Percentiles rank a stretch among this genome's conserved stretches.
Conservation (phyloP, 1,140 invertebrate genomes). For the Trissolcus basalis region DNA sequence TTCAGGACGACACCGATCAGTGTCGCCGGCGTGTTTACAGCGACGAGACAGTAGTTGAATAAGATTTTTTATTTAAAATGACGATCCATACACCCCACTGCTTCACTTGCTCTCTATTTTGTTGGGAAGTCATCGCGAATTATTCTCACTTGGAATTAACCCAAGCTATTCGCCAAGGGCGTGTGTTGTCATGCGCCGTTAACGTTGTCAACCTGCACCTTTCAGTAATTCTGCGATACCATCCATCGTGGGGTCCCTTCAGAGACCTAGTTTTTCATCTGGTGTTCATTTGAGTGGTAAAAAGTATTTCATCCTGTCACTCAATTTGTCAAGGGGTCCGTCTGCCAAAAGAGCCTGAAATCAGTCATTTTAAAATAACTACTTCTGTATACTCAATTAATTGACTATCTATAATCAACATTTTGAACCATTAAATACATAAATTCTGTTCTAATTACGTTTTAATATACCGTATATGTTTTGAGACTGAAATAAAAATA, state of each 20-base stretch:
- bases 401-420: too few species aligned
- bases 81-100: too few species aligned
- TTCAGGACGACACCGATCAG: slow-evolving; percentile 7
- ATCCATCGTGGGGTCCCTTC: slow-evolving; percentile 14
- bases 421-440: too few species aligned
- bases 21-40: slow-evolving; percentile 9
- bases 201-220: slow-evolving; percentile 29
- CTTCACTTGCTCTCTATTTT: slow-evolving; percentile 1
- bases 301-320: not conserved
- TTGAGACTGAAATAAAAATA: too few species aligned
- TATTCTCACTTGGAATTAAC: slow-evolving; percentile 35
- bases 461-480: too few species aligned
- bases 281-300: not conserved
- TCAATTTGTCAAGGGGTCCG: not conserved
- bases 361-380: too few species aligned
- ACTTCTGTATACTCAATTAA: too few species aligned
- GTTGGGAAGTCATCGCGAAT: slow-evolving; percentile 22
- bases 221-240: slow-evolving; percentile 25
- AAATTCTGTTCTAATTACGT: too few species aligned
- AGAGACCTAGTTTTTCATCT: slow-evolving; percentile 29
- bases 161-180: slow-evolving; percentile 11
- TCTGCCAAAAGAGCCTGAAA: too few species aligned
- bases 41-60: slow-evolving; percentile 5
- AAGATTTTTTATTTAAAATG: not conserved
- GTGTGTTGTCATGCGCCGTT: slow-evolving; percentile 39